Base-by-base conservation (phyloP, 2,888 invertebrate genomes). In the Tetramorium bicarinatum region DNA sequence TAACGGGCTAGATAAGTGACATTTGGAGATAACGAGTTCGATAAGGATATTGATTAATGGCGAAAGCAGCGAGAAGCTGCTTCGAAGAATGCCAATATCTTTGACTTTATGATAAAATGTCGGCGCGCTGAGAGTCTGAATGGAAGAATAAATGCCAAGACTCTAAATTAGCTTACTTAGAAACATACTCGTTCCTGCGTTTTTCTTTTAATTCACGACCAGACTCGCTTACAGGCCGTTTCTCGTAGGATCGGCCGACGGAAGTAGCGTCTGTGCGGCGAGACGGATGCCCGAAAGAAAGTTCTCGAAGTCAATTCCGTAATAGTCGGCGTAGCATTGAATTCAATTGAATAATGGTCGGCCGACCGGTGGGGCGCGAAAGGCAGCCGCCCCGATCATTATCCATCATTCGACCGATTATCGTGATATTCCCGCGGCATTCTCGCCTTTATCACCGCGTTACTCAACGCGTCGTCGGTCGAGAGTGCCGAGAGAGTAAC, bases 301-400 rank as follows among this genome's bases (percentile, higher is more conserved):
- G 95, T 94, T 95, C 94, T 94, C 94, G 94, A 93, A 92, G 93
- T 93, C 94, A 94, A 95, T 94, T 94, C 93, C 94, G 93, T 94
- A 94, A 94, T 95, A 91, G 93, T 92, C 91, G 91, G 88, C 88
- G 92, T 94, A 94, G 92, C 94, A 95, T 95, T 95, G 94, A 94
- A 95, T 95, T 94, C 94, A 95, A 95, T 95, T 95, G 95, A 94
- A 94, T 94, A 94, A 95, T 94, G 91, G 92, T 88, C 87, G 82
- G 85, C 15, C 44, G 72, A 41, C 21, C 66, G 72, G 52, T 85
- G 89, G 84, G 87, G 88, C 88, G 89, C 89, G 92, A 93, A 93
- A 93, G 93, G 91, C 92, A 92, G 93, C 91, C 93, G 93, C 93
- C 92, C 93, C 92, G 91, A 94, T 94, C 92, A 93, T 94, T 94